Evolutionary conservation across 1,140 invertebrate genomes (phyloP).

Genomic region (Caerostris extrusa): DNA sequence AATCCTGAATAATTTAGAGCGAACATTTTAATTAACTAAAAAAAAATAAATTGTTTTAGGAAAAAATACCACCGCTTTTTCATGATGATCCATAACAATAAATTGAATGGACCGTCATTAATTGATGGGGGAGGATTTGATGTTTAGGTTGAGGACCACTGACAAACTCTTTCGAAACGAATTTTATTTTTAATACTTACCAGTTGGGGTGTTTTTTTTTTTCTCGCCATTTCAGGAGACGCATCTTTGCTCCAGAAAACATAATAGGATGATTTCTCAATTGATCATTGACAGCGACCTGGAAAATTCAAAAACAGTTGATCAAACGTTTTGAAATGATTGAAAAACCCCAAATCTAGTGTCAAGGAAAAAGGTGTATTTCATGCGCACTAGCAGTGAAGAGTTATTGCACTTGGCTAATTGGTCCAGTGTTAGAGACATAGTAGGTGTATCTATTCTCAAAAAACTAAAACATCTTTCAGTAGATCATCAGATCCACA

Average conservation of each 20-base stretch:
- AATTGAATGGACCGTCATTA: too few species aligned
- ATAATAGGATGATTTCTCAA: conserved; percentile 13
- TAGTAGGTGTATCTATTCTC: too few species aligned
- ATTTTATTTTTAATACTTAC: neutral
- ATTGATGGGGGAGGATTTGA: too few species aligned
- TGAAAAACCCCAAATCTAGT: neutral
- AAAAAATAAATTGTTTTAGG: neutral
- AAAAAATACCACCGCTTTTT: neutral
- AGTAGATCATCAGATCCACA: neutral
- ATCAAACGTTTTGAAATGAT: neutral
- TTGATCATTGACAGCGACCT: conserved; percentile 2
- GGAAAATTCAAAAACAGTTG: neutral
- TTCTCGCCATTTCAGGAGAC: conserved; percentile 61
- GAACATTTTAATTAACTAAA: neutral
- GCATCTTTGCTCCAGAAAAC: conserved; percentile 68
- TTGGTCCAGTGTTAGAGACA: too few species aligned
- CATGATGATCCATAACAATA: neutral
- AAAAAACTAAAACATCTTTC: neutral
- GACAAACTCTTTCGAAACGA: neutral
- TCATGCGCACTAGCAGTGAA: conserved; percentile 33
- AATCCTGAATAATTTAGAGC: too few species aligned
- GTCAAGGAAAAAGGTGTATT: neutral
- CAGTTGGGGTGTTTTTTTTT: conserved; percentile 48
- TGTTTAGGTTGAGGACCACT: neutral
- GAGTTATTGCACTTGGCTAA: neutral